Evolutionary conservation across 1,140 invertebrate genomes (phyloP), one percentile per base, ranked within the genome.

Genomic region (Euura lappo): DNA sequence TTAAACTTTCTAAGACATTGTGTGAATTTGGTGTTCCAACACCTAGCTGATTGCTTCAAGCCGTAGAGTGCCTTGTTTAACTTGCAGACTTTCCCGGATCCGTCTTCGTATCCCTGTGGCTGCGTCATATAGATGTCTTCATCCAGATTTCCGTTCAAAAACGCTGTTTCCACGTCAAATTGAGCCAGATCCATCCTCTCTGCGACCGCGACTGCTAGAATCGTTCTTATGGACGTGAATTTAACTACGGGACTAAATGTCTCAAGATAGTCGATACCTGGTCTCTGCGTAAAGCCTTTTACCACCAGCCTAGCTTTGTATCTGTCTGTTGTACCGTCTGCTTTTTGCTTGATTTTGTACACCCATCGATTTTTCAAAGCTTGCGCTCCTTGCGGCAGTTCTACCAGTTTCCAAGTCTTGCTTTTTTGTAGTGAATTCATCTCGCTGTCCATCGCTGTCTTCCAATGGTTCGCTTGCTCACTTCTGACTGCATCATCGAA

Each of bases 91-190:
- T 70, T 74, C 51, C 47, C n/a, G 60, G 46, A 72, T 6, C 68
- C 67, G 71, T 77, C 73, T 60, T 78, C 71, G 68, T 80, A 84
- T 5, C 83, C 82, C 75, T 81, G 71, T 45, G 85, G 85, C 69
- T 81, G 78, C 66, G 81, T 47, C 81, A 83, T 81, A 74, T 77
- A 86, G 44, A 85, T 77, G 43, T 68, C 74, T 74, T 87, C 82
- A 51, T 78, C 74, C 68, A 85, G 69, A 6, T 78, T 70, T 72
- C 79, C 81, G 77, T 87, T 79, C 65, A 83, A 71, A 74, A 85
- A 87, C 42, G 84, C 83, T 71, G 85, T 82, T 71, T 77, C 76
- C 3, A 85, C 81, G 78, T 88, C 88, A 66, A 86, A 78, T n/a
- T 51, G 47, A 8, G 7, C 7, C n/a, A 51, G 47, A 7, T 51